Evolutionary conservation across 1,140 invertebrate species (phyloP), one percentile per base, ranked within the genome.

Genomic region (Watersipora subatra): DNA sequence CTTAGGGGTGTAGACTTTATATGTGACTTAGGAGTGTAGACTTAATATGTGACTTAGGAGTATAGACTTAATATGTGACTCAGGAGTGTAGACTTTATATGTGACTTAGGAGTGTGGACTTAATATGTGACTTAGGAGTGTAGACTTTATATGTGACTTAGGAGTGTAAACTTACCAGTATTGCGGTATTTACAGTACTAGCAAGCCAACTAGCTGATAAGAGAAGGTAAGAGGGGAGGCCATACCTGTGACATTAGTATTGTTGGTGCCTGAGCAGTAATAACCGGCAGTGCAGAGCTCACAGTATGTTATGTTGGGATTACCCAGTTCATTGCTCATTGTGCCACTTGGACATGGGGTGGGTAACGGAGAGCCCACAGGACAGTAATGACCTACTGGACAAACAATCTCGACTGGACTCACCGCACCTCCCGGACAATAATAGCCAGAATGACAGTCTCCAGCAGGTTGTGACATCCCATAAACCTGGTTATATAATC

Each of bases 231-330:
- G n/a, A n/a, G n/a, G n/a, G 34, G n/a, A 46, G n/a, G n/a, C 7
- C 34, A 7, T 46, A 46, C 73, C 76, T 19, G 72, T 74, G n/a
- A 67, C 66, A 56, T 69, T 69, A 27, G 68, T 74, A 30, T 75
- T 76, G 20, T 68, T 71, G n/a, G 66, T 68, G 2, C 66, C 68
- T 26, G 62, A 46, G 55, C 76, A 77, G 68, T 73, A 78, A 65
- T 69, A 78, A 2, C 76, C 75, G 7, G 74, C 69, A 57, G 76
- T 75, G 65, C 76, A 78, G 1, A 73, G 71, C n/a, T 46, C 34
- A 46, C 34, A 46, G 34, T 46, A 46, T 12, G 34, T 46, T 7
- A n/a, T 12, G n/a, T 46, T 46, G n/a, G 34, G 34, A 46, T 46
- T 46, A 12, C 73, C 66, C 7, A 66, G 64, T 1, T 64, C 65